Evolutionary conservation across 2,113 vertebrate species (phyloP).

Genomic region (Bos indicus): DNA sequence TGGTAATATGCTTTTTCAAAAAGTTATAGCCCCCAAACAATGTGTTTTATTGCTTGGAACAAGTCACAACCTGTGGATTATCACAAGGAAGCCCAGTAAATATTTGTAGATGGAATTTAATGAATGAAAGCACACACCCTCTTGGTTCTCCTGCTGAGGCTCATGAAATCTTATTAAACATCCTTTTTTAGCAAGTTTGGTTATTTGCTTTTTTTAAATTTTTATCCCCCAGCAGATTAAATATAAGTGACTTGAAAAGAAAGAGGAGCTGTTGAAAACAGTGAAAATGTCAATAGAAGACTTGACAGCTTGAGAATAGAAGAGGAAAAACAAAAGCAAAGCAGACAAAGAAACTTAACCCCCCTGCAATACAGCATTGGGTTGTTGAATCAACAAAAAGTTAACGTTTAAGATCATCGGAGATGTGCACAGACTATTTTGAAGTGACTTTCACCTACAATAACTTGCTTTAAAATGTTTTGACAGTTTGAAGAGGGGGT

Average conservation of each 20-base stretch:
- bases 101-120: not conserved
- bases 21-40: not conserved
- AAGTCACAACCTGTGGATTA: not conserved
- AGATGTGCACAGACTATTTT: not conserved
- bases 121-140: not conserved
- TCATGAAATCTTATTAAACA: slow-evolving; percentile 22
- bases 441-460: not conserved
- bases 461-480: not conserved
- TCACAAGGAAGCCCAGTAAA: not conserved
- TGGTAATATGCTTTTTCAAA: not conserved
- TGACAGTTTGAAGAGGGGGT: not conserved
- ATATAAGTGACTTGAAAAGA: not conserved
- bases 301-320: slow-evolving; percentile 34
- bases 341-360: not conserved
- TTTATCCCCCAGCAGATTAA: not conserved
- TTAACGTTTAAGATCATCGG: not conserved
- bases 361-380: not conserved
- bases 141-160: not conserved
- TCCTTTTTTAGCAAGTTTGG: not conserved
- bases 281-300: slow-evolving; percentile 21
- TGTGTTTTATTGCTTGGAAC: not conserved
- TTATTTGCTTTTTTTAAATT: not conserved
- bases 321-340: not conserved
- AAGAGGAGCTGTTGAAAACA: not conserved
- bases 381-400: not conserved